Evolutionary conservation across 2,797 vertebrate genomes (phyloP), one percentile per base, ranked within the genome.

Genomic region (Tapirus indicus): DNA sequence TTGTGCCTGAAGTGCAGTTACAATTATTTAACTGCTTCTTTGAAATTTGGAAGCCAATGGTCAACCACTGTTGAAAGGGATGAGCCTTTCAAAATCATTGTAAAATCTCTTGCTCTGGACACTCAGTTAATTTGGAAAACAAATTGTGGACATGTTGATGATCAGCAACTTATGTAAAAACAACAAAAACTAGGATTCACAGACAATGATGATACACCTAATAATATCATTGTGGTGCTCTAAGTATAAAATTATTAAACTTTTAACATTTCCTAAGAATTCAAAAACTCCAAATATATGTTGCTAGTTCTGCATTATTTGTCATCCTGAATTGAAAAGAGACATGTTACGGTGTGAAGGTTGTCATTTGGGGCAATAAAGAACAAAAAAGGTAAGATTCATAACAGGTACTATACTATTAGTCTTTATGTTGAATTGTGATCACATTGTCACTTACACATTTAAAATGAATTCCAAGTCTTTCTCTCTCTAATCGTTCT

Each of bases 141-240:
- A 29, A 58, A 20, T 35, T 54, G 54, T 0, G 16, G n/a, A 14
- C 38, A 95, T 52, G 72, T 7, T 52, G 41, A 69, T 9, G 38
- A 74, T 29, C 20, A 93, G 13, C 88, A 94, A 92, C 96, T 54
- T 27, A 29, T 11, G 10, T 56, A 21, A 21, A 98, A 96, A 88
- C 32, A 64, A 79, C 74, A 38, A 92, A 84, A 56, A 69, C 3
- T 68, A 0, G 0, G 77, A 90, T 56, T 66, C 68, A 58, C 8
- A 58, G 0, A 54, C 25, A 95, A 90, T 60, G 84, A 56, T 41
- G 27, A 77, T 11, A 52, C 83, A 82, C 60, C 54, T 92, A 49
- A 71, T 64, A 71, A 95, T 21, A 16, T 27, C 7, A 52, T 2
- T 13, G 25, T 10, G 17, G 1, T 54, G 5, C 1, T 47, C 17